Evolutionary conservation across 2,113 vertebrate genomes (phyloP).

Genomic region (Coturnix japonica): DNA sequence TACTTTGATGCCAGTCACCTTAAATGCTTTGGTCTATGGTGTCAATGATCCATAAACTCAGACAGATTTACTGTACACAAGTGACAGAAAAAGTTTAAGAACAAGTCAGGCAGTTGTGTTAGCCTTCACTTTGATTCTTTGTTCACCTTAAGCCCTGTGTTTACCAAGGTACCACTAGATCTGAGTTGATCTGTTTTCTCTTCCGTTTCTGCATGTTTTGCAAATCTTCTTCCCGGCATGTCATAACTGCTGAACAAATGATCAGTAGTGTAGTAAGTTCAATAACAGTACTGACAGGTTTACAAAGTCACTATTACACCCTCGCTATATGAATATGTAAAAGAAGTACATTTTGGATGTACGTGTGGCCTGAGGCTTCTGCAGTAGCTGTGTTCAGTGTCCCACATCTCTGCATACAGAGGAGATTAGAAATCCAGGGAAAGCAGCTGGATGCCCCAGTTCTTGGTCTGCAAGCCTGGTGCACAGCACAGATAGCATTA

Average conservation of each 20-base stretch:
- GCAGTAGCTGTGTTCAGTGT: not conserved
- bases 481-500: not conserved
- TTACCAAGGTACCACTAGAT: not conserved
- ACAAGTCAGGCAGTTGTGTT: not conserved
- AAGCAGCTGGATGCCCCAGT: not conserved
- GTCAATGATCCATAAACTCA: conserved; percentile 40
- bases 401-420: not conserved
- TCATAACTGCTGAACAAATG: not conserved
- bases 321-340: not conserved
- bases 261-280: not conserved
- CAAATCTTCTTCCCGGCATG: not conserved
- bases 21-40: not conserved
- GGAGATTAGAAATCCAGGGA: not conserved
- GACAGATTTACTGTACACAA: conserved; percentile 27
- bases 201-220: not conserved
- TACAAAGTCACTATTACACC: not conserved
- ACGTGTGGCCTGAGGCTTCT: not conserved
- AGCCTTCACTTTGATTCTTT: conserved; percentile 19
- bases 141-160: not conserved
- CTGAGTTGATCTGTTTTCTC: not conserved
- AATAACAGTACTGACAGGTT: not conserved
- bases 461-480: not conserved
- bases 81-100: not conserved
- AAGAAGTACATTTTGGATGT: not conserved
- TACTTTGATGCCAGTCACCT: not conserved